These are phyloP conservation scores for Nestor notabilis DNA, from an alignment of 2,113 vertebrate species.

Conservation along the genomic window DNA sequence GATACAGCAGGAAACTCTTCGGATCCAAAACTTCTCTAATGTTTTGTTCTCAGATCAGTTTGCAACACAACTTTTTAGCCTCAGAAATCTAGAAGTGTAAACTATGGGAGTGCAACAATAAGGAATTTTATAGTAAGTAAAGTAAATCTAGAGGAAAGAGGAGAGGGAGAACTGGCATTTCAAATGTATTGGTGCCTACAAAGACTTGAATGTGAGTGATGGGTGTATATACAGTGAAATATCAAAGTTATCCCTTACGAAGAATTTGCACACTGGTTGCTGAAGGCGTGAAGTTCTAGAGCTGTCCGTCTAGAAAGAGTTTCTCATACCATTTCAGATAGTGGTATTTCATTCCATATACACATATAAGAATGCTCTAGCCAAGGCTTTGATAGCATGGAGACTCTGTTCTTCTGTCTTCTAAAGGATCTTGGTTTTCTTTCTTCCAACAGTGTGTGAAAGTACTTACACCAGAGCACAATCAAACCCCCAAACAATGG, in stretches of 20 bases:
- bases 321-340: neutral
- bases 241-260: neutral
- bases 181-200: neutral
- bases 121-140: neutral
- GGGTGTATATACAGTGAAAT: neutral
- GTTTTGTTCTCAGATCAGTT: neutral
- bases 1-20: neutral
- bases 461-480: neutral
- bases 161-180: neutral
- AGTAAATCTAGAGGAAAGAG: neutral
- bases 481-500: neutral
- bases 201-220: neutral
- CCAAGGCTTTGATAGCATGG: constrained; percentile 30
- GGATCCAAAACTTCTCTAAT: neutral
- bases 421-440: neutral
- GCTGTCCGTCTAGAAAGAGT: neutral
- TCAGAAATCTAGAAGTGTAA: neutral
- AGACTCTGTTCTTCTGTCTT: constrained; percentile 45
- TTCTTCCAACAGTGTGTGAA: neutral
- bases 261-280: neutral
- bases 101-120: neutral
- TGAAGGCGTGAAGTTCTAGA: neutral
- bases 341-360: constrained; percentile 21
- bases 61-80: neutral
- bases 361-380: neutral